A percentile compares a stretch with the other conserved stretches of the same genome.
Conservation (phyloP, 1,140 invertebrate genomes). For the Drosophila parabipectinata region DNA sequence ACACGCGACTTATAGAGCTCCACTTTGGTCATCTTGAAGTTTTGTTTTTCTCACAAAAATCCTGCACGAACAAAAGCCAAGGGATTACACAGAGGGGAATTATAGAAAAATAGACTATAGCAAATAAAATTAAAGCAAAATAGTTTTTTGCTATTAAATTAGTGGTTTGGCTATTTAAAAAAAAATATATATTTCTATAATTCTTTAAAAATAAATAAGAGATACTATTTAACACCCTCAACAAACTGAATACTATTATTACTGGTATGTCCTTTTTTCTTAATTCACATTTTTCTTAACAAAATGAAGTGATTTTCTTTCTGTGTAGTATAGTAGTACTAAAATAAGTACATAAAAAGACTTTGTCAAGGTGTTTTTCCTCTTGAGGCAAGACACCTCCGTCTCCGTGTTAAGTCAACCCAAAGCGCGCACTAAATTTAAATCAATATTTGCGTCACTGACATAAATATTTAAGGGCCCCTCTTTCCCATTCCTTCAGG, state of each 20-base stretch:
- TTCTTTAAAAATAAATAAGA: too few relatives aligned
- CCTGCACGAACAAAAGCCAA: conserved; percentile 18
- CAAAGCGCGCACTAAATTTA: conserved; percentile 44
- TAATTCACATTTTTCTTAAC: background rate
- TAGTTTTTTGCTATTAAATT: too few relatives aligned
- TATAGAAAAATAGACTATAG: background rate
- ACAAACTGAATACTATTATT: too few relatives aligned
- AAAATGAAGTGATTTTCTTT: background rate
- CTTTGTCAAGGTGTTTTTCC: conserved; percentile 23
- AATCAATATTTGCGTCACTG: conserved; percentile 75
- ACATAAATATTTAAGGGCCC: conserved; percentile 64
- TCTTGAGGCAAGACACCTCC: conserved; percentile 26
- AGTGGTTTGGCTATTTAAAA: too few relatives aligned
- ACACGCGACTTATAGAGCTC: conserved; percentile 83
- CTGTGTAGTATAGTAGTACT: background rate
- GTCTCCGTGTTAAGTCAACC: conserved; percentile 9
- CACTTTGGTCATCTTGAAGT: conserved; percentile 79
- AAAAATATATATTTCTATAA: too few relatives aligned
- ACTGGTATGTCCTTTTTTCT: background rate
- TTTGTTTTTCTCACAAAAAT: background rate
- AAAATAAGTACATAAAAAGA: conserved; percentile 15
- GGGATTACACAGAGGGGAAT: conserved; percentile 9
- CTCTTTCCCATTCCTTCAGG: background rate
- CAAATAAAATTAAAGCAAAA: too few relatives aligned
- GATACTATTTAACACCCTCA: too few relatives aligned